phyloP scores from a whole-genome alignment of 2,888 invertebrate species.

The Oscheius onirici region DNA sequence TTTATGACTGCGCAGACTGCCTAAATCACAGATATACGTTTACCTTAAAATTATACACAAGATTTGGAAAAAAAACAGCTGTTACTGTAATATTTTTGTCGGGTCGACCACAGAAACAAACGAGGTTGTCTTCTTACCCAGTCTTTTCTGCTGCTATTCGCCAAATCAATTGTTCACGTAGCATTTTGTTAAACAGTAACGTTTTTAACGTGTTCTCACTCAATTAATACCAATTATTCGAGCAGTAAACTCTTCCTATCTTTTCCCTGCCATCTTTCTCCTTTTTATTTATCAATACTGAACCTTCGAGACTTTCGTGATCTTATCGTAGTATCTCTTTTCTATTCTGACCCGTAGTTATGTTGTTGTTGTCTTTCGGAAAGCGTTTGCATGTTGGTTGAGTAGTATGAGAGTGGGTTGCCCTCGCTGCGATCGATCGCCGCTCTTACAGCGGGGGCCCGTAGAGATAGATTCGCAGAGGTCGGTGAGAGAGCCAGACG shows the following conservation, averaged over 20 bases:
- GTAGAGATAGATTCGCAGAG: slow-evolving; percentile 8
- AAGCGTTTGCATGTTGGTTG: slow-evolving; percentile 28
- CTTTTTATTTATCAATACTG: background rate
- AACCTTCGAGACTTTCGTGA: background rate
- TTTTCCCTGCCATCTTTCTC: background rate
- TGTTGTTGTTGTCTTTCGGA: slow-evolving; percentile 27
- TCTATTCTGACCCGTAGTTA: background rate
- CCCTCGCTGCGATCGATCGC: slow-evolving; percentile 31
- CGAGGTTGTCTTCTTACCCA: no score
- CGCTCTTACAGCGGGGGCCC: slow-evolving; percentile 33
- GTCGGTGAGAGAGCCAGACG: slow-evolving; percentile 28
- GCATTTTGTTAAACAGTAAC: no score
- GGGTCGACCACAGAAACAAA: no score
- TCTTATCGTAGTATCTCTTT: background rate
- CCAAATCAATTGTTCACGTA: no score
- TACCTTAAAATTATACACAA: no score
- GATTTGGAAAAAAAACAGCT: no score
- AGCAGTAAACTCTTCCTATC: background rate
- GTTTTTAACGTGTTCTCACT: no score
- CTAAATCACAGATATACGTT: no score
- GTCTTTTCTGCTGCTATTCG: no score
- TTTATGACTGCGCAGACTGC: no score
- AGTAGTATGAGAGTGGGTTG: slow-evolving; percentile 37
- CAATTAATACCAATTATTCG: no score
- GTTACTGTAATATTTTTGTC: no score